These are phyloP conservation scores for Heteromyza rotundicornis DNA, from an alignment of 2,888 invertebrate genomes.

Conservation along the genomic window DNA sequence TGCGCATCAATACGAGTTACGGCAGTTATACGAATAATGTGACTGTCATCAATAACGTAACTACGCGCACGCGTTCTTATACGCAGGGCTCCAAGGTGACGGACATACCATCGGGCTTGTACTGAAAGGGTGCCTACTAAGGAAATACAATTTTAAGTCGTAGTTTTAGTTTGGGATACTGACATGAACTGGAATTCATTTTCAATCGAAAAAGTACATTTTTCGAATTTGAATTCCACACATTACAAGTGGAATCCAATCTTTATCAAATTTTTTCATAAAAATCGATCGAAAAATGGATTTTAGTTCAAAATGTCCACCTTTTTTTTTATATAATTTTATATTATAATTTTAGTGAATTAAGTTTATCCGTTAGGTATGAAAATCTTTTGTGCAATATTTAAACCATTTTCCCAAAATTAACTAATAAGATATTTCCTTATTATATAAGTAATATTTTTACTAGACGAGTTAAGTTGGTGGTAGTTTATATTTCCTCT, in stretches of 20 bases:
- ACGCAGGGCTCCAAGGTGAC: slow-evolving; percentile 70
- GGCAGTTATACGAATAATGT: slow-evolving; percentile 22
- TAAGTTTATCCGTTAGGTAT: background rate
- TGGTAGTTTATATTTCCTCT: slow-evolving; percentile 21
- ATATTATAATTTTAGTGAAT: background rate
- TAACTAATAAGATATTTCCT: no score
- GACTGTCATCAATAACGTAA: slow-evolving; percentile 68
- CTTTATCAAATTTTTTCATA: no score
- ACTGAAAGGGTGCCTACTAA: slow-evolving; percentile 62
- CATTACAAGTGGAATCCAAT: no score
- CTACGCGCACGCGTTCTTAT: slow-evolving; percentile 60
- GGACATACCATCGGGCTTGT: slow-evolving; percentile 76
- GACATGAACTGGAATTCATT: no score
- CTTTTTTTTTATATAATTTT: no score
- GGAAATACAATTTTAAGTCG: no score
- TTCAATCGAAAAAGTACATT: no score
- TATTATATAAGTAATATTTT: slow-evolving; percentile 8
- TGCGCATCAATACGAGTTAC: slow-evolving; percentile 45
- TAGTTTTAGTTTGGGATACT: no score
- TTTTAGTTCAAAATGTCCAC: no score
- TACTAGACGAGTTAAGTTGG: slow-evolving; percentile 11
- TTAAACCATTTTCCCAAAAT: slow-evolving; percentile 9
- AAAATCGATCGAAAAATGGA: no score
- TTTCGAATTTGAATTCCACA: no score
- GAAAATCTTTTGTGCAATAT: slow-evolving; percentile 6